These are phyloP conservation scores for Deroplatys truncata DNA, from an alignment of 2,888 invertebrate species.

Conservation along the genomic window DNA sequence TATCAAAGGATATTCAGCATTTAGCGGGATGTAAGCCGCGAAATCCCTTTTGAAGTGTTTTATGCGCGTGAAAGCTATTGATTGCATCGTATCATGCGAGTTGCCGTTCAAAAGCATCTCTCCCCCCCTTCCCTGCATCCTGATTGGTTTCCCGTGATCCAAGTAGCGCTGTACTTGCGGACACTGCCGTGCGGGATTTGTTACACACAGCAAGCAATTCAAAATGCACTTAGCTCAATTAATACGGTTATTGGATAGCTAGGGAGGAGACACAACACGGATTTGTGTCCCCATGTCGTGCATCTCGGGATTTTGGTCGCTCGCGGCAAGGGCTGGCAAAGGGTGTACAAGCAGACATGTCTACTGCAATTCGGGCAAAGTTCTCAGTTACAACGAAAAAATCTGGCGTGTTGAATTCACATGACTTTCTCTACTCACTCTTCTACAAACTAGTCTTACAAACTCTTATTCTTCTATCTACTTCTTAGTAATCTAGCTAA, in stretches of 20 bases:
- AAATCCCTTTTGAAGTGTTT: conserved; percentile 17
- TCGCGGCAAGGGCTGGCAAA: background rate
- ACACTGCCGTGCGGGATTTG: background rate
- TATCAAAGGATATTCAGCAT: conserved; percentile 15
- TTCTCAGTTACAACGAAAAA: too few relatives aligned
- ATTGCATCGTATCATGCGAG: background rate
- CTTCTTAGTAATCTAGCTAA: too few relatives aligned
- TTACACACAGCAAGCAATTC: background rate
- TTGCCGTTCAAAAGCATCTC: conserved; percentile 7
- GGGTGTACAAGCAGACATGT: too few relatives aligned
- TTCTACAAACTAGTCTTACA: too few relatives aligned
- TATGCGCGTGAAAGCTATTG: background rate
- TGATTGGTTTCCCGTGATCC: conserved; percentile 7
- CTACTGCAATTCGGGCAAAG: too few relatives aligned
- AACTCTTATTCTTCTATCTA: too few relatives aligned
- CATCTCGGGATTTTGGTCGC: background rate
- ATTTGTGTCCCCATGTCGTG: background rate
- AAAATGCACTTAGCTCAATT: background rate
- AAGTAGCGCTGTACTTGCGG: background rate
- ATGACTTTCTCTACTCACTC: too few relatives aligned
- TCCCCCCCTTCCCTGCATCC: background rate
- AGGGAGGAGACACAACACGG: background rate
- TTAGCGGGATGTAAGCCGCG: conserved; percentile 8
- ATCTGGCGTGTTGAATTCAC: too few relatives aligned
- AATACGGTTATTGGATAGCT: background rate